Evolutionary conservation across 2,888 invertebrate genomes (phyloP).

Genomic region (Tachina grossa): DNA sequence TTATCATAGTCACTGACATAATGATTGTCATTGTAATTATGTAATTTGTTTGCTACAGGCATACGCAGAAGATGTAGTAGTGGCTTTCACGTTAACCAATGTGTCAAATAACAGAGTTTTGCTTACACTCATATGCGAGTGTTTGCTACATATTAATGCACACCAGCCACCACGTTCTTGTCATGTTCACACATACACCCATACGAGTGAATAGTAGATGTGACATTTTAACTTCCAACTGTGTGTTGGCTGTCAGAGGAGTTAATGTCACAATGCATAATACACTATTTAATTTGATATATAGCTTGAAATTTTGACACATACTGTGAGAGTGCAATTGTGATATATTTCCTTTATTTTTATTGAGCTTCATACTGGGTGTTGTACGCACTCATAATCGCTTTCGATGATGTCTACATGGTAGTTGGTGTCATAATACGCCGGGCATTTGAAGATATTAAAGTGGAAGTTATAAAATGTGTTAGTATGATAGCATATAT

Average conservation of each 20-base stretch:
- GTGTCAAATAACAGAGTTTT: slow-evolving; percentile 57
- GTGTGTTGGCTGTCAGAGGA: slow-evolving; percentile 79
- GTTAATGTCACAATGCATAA: slow-evolving; percentile 79
- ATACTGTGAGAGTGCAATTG: slow-evolving; percentile 70
- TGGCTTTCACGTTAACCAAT: slow-evolving; percentile 63
- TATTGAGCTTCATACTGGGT: neutral
- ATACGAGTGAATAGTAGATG: slow-evolving; percentile 45
- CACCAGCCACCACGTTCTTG: slow-evolving; percentile 37
- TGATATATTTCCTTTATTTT: slow-evolving; percentile 24
- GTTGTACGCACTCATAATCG: neutral
- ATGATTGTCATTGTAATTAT: slow-evolving; percentile 57
- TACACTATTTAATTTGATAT: slow-evolving; percentile 77
- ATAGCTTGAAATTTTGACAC: slow-evolving; percentile 71
- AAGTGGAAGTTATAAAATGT: slow-evolving; percentile 16
- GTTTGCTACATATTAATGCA: slow-evolving; percentile 48
- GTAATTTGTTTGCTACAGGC: slow-evolving; percentile 1
- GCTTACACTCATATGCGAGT: neutral
- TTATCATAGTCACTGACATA: slow-evolving; percentile 19
- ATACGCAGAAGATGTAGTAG: slow-evolving; percentile 31
- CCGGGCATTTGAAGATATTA: neutral
- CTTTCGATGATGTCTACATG: neutral
- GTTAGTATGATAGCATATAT: neutral
- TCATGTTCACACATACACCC: slow-evolving; percentile 7
- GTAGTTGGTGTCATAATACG: slow-evolving; percentile 1
- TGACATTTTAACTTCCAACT: slow-evolving; percentile 71